A percentile compares a stretch with the other conserved stretches of the same genome.
Conservation (phyloP, 1,140 invertebrate genomes). For the Danaus melanippus region DNA sequence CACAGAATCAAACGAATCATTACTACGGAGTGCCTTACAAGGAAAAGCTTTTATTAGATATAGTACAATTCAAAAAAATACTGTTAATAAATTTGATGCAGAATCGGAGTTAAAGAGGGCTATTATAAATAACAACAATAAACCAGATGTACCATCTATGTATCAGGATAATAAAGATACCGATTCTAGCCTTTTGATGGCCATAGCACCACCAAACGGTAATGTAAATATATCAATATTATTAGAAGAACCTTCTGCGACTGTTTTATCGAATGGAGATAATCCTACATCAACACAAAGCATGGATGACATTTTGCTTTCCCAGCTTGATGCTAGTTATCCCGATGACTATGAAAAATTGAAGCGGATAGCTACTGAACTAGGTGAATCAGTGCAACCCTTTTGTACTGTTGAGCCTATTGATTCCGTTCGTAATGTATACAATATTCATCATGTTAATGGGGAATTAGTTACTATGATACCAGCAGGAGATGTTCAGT, state of each 20-base stretch:
- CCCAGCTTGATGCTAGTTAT: conserved; percentile 78
- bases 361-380: conserved; percentile 82
- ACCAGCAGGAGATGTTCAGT: conserved; percentile 60
- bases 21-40: conserved; percentile 85
- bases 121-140: conserved; percentile 64
- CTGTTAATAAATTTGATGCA: conserved; percentile 46
- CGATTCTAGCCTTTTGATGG: conserved; percentile 57
- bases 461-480: conserved; percentile 69
- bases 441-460: conserved; percentile 68
- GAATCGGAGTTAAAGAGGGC: conserved; percentile 56
- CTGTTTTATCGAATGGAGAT: conserved; percentile 63
- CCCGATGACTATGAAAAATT: conserved; percentile 83
- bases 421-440: conserved; percentile 67
- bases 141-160: conserved; percentile 69
- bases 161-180: conserved; percentile 54
- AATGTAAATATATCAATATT: conserved; percentile 69
- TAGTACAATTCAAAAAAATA: conserved; percentile 66
- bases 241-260: conserved; percentile 56
- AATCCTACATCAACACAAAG: conserved; percentile 76
- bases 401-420: conserved; percentile 78
- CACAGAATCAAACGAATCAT: conserved; percentile 78
- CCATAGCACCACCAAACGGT: conserved; percentile 59
- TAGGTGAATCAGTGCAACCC: conserved; percentile 78
- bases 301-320: conserved; percentile 81
- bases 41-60: conserved; percentile 78